These are phyloP conservation scores for Xiphorhynchus elegans DNA, from an alignment of 2,113 vertebrate genomes.

Conservation along the genomic window DNA sequence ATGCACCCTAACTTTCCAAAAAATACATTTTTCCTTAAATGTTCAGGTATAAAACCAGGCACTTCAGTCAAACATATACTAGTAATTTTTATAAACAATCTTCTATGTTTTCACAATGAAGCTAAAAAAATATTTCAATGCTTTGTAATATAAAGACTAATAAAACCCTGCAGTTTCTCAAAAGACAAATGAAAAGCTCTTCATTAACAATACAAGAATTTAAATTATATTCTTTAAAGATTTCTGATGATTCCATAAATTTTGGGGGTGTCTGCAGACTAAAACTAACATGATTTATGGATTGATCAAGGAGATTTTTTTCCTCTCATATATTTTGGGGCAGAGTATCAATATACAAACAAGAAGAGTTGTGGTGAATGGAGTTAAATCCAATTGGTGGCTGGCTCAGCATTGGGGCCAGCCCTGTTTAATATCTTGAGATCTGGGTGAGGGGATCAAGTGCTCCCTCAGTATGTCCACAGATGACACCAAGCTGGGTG, in stretches of 20 bases:
- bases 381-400: not conserved
- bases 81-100: not conserved
- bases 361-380: not conserved
- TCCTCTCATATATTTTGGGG: not conserved
- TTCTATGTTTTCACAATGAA: not conserved
- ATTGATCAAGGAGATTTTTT: not conserved
- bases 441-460: not conserved
- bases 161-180: not conserved
- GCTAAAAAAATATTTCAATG: not conserved
- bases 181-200: not conserved
- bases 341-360: not conserved
- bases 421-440: not conserved
- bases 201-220: not conserved
- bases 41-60: not conserved
- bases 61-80: not conserved
- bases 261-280: not conserved
- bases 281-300: not conserved
- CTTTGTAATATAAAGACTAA: not conserved
- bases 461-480: not conserved
- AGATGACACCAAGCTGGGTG: not conserved
- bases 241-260: not conserved
- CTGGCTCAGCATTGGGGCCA: not conserved
- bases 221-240: not conserved
- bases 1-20: not conserved
- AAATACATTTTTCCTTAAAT: not conserved